phyloP scores from a whole-genome alignment of 2,797 vertebrate genomes.

The Arctocebus calabarensis region DNA sequence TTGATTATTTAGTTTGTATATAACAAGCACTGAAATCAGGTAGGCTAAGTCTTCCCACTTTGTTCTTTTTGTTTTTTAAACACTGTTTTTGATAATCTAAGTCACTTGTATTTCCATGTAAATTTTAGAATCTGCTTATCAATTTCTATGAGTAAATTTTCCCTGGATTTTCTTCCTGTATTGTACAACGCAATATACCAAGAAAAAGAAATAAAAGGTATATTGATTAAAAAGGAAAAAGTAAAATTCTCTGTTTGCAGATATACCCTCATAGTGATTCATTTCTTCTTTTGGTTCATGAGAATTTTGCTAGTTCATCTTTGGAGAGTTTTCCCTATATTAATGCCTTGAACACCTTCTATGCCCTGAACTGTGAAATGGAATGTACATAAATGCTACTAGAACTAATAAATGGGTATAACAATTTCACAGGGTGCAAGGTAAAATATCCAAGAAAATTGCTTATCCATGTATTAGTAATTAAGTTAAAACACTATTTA shows the following conservation, averaged over 20 bases:
- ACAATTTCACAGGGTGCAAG: neutral
- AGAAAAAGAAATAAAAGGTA: neutral
- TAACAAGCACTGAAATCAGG: neutral
- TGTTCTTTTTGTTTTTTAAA: neutral
- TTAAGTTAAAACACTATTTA: neutral
- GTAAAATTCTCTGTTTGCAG: neutral
- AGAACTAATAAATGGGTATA: neutral
- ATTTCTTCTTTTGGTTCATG: neutral
- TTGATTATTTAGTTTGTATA: neutral
- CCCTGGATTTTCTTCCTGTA: neutral
- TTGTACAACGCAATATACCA: neutral
- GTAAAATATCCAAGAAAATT: neutral
- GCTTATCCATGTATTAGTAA: neutral
- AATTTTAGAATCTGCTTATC: neutral
- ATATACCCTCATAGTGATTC: neutral
- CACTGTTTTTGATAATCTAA: conserved; percentile 7
- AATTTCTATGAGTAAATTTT: neutral
- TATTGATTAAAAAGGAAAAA: neutral
- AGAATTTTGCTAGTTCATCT: conserved; percentile 2
- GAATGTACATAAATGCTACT: neutral
- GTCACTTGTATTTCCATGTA: neutral
- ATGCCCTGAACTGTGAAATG: neutral
- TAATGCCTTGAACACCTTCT: neutral
- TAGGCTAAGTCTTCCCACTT: neutral
- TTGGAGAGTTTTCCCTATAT: neutral